Evolutionary conservation across 2,113 vertebrate species (phyloP), one percentile per base, ranked within the genome.

Genomic region (Petroica traversi): DNA sequence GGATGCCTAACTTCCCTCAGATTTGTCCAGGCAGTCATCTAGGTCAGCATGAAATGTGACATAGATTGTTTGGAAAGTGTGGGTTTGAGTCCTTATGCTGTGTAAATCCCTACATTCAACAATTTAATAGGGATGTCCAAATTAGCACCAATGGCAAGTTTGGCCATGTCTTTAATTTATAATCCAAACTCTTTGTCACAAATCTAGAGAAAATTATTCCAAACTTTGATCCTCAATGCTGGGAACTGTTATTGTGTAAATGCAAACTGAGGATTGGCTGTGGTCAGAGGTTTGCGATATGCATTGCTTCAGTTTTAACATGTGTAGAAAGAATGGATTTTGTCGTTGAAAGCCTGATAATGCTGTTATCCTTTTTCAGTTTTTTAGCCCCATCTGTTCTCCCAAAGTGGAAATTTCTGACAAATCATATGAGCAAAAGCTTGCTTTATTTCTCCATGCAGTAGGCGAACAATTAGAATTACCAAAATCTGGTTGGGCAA

Each of bases 351-450:
- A 95, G 58, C 68, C 93, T 95, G 79, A 80, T 97, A 97, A 97
- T 97, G 96, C 96, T 96, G 96, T 92, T 98, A 94, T 85, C 89
- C 82, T 83, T 95, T 85, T 83, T 95, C 85, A 63, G 34, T 94
- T 96, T 97, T 97, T 98, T 87, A 73, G 85, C 41, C 94, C 97
- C 97, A 97, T 98, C 97, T 98, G 97, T 96, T 98, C 98, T 97
- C 98, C 89, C 57, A 59, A 94, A 97, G 96, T 94, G 94, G 95
- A 96, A 97, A 97, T 97, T 96, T 94, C 95, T 97, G 97, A 97
- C 95, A 98, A 96, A 97, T 95, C 87, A 48, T 74, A 62, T 71
- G 72, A 97, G 92, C 88, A 93, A 97, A 98, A 97, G 90, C 94
- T 97, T 96, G 59, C 67, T 94, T 97, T 94, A 95, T 97, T 97